Conservation (phyloP, 2,888 invertebrate species). For the Melanophora roralis region DNA sequence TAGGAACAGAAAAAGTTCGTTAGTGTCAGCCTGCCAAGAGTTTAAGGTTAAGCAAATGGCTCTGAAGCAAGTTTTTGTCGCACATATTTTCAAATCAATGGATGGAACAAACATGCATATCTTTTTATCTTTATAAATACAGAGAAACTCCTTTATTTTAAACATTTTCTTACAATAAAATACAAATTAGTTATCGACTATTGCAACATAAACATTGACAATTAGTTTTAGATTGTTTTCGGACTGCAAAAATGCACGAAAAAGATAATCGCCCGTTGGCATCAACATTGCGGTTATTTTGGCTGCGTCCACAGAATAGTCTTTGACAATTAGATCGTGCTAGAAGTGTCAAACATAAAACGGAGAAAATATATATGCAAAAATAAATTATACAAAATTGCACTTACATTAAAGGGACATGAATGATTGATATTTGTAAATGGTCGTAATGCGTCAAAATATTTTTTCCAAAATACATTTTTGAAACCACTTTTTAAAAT, state of each 20-base stretch:
- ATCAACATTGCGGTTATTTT: neutral
- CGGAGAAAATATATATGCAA: neutral
- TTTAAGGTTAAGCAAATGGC: too few species aligned
- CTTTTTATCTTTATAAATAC: too few species aligned
- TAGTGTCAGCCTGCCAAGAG: too few species aligned
- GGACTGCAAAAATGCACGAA: neutral
- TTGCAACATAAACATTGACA: neutral
- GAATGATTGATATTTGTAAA: constrained; percentile 23
- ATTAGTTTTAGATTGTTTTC: neutral
- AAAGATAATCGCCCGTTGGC: neutral
- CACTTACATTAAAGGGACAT: constrained; percentile 19
- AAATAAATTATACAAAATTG: neutral
- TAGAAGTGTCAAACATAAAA: neutral
- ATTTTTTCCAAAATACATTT: constrained; percentile 25
- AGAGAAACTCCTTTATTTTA: too few species aligned
- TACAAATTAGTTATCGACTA: too few species aligned
- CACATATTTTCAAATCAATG: too few species aligned
- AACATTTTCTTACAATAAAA: too few species aligned
- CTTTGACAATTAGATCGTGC: neutral
- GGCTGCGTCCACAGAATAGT: neutral
- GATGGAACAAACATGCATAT: too few species aligned
- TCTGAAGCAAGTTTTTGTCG: too few species aligned
- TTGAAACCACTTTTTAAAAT: neutral
- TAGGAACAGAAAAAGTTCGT: too few species aligned
- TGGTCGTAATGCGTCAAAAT: neutral